Base-by-base conservation (phyloP, 2,113 vertebrate species). In the Indicator indicator region DNA sequence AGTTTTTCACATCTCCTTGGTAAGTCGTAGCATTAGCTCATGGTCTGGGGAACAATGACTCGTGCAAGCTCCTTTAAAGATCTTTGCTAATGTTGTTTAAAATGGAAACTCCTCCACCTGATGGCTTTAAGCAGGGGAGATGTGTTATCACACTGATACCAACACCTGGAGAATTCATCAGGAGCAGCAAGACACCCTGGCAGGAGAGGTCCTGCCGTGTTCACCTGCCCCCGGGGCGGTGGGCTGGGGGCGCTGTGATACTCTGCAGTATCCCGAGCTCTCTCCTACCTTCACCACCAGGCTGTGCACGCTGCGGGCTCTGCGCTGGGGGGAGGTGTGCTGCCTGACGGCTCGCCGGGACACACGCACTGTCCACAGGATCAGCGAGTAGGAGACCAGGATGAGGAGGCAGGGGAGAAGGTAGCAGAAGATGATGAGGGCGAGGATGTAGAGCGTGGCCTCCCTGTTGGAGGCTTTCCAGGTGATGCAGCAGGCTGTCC, bases 401-500 rank as follows among this genome's bases (percentile, higher is more conserved):
- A 98, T 98, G 89, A 99, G 89, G 38, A 97, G 92, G 94, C 98
- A 98, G 40, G 98, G 98, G 11, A 98, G 84, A 8, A 98, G 89
- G 96, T 98, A 99, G 97, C 98, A 99, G 97, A 98, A 99, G 96
- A 98, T 59, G 94, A 99, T 97, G 86, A 99, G 98, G 72, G 85
- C 85, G 58, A 98, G 28, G 89, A 98, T 98, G 97, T 98, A 99
- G 97, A 98, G 97, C 88, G 97, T 96, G 65, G 98, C 98, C 79
- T 88, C 97, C n/a, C 76, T 44, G 90, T 92, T 96, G 2, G 98
- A 95, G 5, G 97, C 93, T 3, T 97, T 93, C 98, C 98, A 99
- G 52, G 96, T 48, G 94, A 99, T 98, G 97, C 98, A 99, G 97
- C 98, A 99, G 33, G 98, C 98, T 1, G 98, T 98, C 14, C 98